A percentile compares a stretch with the other conserved stretches of the same genome.
phyloP scores from a whole-genome alignment of 2,797 vertebrate species.

The Anisognathus igniventris region DNA sequence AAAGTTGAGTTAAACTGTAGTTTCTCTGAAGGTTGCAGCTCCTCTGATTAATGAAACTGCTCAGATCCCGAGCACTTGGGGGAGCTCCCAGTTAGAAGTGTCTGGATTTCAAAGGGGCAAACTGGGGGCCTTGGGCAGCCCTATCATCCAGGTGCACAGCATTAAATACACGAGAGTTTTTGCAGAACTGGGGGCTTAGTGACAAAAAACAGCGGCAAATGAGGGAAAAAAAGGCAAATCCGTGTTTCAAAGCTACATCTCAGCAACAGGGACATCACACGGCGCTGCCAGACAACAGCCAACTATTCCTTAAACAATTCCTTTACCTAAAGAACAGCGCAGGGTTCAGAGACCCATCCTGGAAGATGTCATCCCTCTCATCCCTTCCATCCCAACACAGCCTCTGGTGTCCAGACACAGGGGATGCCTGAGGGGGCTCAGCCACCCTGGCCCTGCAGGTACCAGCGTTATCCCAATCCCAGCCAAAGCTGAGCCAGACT shows the following conservation, averaged over 20 bases:
- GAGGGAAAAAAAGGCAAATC: fast-evolving
- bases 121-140: not conserved
- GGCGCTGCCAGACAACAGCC: fast-evolving
- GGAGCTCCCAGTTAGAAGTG: not conserved
- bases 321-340: not conserved
- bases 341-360: fast-evolving
- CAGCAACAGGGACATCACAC: not conserved
- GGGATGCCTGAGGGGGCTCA: not conserved
- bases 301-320: not conserved
- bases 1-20: not conserved
- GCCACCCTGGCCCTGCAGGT: fast-evolving
- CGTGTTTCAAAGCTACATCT: fast-evolving
- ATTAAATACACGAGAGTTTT: fast-evolving
- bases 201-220: not conserved
- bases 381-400: not conserved
- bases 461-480: not conserved
- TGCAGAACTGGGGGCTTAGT: not conserved
- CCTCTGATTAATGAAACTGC: not conserved
- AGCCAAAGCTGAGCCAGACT: not conserved
- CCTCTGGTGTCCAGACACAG: fast-evolving
- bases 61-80: not conserved
- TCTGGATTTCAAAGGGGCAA: not conserved
- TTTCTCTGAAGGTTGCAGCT: not conserved
- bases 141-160: fast-evolving
- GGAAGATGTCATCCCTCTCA: not conserved